phyloP scores from a whole-genome alignment of 2,888 invertebrate species.

The Zygothrica quintamaculata region DNA sequence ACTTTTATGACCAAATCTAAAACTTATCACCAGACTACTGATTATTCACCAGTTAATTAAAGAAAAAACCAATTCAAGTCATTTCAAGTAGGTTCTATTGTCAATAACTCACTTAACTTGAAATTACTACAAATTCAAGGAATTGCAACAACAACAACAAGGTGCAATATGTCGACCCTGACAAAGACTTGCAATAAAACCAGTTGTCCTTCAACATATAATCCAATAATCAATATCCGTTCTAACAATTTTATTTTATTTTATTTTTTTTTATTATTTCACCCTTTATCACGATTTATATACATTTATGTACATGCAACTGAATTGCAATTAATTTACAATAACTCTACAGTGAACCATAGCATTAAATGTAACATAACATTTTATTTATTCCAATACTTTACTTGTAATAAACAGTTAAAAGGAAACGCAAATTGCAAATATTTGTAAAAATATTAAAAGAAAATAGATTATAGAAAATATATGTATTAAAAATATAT shows the following conservation, averaged over 20 bases:
- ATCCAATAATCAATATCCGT: conserved; percentile 32
- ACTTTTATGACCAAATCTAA: conserved; percentile 11
- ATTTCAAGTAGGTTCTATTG: not conserved
- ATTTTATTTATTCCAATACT: too few species aligned
- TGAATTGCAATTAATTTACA: too few species aligned
- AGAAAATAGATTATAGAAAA: too few species aligned
- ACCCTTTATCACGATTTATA: conserved; percentile 59
- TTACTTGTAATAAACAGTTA: too few species aligned
- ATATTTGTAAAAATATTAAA: too few species aligned
- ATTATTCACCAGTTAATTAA: too few species aligned
- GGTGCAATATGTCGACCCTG: conserved; percentile 29
- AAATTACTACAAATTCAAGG: not conserved
- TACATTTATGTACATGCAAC: conserved; percentile 15
- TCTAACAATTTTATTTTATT: conserved; percentile 12
- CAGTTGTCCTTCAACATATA: conserved; percentile 44
- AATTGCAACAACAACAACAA: conserved; percentile 4
- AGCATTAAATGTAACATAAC: too few species aligned
- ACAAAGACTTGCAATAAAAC: conserved; percentile 36
- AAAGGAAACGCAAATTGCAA: too few species aligned
- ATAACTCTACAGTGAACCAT: too few species aligned
- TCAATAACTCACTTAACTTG: too few species aligned
- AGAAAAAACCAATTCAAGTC: not conserved
- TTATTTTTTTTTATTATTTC: too few species aligned
- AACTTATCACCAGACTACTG: conserved; percentile 48
- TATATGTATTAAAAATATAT: too few species aligned